Conservation (phyloP, 2,888 invertebrate genomes). For the Cheilosia variabilis region DNA sequence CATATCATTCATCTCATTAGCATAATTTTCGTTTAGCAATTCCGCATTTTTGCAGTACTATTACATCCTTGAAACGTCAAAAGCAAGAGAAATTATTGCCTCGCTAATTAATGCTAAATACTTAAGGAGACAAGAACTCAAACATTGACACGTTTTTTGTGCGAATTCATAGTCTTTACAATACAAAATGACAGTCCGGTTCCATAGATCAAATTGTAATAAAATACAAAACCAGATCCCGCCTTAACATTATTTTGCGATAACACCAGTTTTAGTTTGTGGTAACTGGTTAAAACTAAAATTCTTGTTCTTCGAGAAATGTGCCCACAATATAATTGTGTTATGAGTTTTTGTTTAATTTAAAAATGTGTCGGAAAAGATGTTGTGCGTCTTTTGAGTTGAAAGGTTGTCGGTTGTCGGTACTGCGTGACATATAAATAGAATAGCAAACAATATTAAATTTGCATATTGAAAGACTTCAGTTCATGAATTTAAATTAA, state of each 20-base stretch:
- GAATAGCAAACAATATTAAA: too few species aligned
- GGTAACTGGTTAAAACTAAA: conserved; percentile 15
- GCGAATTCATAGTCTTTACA: conserved; percentile 18
- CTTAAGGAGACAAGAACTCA: neutral
- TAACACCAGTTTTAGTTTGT: conserved; percentile 16
- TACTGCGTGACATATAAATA: too few species aligned
- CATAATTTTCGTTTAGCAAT: neutral
- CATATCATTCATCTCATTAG: neutral
- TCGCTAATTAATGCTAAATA: neutral
- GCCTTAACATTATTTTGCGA: neutral
- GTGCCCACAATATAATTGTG: neutral
- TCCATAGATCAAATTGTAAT: conserved; percentile 13
- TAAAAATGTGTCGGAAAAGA: too few species aligned
- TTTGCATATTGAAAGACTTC: too few species aligned
- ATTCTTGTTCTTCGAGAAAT: neutral
- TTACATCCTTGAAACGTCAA: neutral
- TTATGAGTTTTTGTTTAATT: neutral
- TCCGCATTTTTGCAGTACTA: neutral
- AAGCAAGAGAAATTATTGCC: neutral
- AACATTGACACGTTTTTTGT: neutral
- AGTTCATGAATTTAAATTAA: too few species aligned
- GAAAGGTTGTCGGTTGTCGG: too few species aligned
- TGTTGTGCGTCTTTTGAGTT: too few species aligned
- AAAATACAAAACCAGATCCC: neutral
- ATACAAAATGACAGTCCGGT: conserved; percentile 1